Conservation (phyloP, 1,140 invertebrate genomes). For the Magallana ariakensis region DNA sequence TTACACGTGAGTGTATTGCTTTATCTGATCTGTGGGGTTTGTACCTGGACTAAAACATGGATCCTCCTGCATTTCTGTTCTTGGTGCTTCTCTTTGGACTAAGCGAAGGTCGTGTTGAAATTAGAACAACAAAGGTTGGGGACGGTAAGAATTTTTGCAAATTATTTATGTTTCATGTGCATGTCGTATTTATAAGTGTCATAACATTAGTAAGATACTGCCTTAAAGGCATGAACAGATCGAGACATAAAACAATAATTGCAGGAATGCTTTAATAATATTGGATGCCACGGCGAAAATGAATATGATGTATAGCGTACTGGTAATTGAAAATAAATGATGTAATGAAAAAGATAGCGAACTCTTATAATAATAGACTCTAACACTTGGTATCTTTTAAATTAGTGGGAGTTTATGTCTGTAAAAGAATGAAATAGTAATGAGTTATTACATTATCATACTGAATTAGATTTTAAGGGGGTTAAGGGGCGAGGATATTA, state of each 20-base stretch:
- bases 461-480: neutral
- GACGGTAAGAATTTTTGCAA: constrained; percentile 13
- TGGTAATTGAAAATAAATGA: no score
- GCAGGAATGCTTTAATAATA: neutral
- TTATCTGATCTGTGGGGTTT: neutral
- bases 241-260: neutral
- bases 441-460: neutral
- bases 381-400: no score
- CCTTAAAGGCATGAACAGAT: neutral
- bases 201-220: neutral
- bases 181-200: neutral
- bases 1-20: neutral
- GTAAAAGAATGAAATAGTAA: neutral
- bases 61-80: neutral
- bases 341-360: no score
- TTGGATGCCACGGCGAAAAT: no score
- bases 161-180: neutral
- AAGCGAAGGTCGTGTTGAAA: constrained; percentile 9
- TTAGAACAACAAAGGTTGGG: constrained; percentile 4
- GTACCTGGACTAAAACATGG: neutral
- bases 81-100: neutral
- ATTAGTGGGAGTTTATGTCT: no score
- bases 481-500: no score
- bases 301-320: no score
- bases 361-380: no score